Base-by-base conservation (phyloP, 1,140 invertebrate species). In the Hylyphantes graminicola region DNA sequence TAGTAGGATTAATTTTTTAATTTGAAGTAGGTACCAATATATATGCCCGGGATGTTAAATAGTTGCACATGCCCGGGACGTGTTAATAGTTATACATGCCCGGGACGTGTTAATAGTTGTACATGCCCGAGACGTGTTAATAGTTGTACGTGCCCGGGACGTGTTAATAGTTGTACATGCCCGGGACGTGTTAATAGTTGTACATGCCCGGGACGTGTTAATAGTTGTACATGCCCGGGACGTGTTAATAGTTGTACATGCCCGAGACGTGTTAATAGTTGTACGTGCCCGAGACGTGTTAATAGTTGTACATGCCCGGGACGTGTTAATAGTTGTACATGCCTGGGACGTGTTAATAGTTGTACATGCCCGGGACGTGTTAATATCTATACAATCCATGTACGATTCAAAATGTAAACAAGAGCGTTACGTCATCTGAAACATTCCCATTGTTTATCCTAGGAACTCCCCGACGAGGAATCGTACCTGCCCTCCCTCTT, bases 401-500 rank as follows among this genome's bases (percentile, higher is more conserved):
- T 8, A 35, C 0, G 1, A n/a, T 64, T 64, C 6, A n/a, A 15
- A 17, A 13, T 7, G 5, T 21, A 9, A 68, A 35, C 13, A 11
- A 5, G 67, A 7, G 1, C 3, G n/a, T 65, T 65, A 10, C 63
- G 13, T 10, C 17, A 64, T 15, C 9, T 17, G 3, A 17, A 3
- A 17, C n/a, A 1, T 65, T 11, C 15, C 19, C 63, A 15, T 15
- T 65, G 17, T 17, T 2, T n/a, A 55, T 76, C 86, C 7, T 85
- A 92, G 92, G 92, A 93, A 86, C 89, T 96, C 57, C 95, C 95
- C 0, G 94, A 96, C 87, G 94, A 96, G 89, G 94, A 96, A 88
- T 89, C 95, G 12, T 97, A 96, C 89, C 92, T 95, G 86, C 96
- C 96, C 11, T 95, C 95, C 0, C 91, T 97, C 70, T 96, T 95